Evolutionary conservation across 1,140 invertebrate species (phyloP), one percentile per base, ranked within the genome.

Genomic region (Procambarus clarkii): DNA sequence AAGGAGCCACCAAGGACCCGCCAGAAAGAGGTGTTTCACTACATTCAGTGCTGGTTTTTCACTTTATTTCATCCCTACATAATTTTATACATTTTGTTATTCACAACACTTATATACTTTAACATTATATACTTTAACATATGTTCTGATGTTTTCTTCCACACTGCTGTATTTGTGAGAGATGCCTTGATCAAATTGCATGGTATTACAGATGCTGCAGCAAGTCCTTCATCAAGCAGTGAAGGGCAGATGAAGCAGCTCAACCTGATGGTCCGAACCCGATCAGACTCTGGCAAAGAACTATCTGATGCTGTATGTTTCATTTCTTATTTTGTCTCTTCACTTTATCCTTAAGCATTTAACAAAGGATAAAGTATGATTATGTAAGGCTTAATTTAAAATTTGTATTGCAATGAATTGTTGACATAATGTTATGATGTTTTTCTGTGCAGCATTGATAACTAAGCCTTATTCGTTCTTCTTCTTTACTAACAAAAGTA

Each of bases 281-380:
- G 88, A 44, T 91, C 88, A 64, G 88, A 91, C 74, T 91, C 88
- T 48, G 88, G 88, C 18, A 91, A 91, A 69, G 88, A 91, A 24
- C 82, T 91, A 13, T 85, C 88, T 50, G 88, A 91, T 85, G 88
- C 88, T 24, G 88, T 91, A 44, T 85, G 88, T 91, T 64, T 15
- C 34, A 54, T 45, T 64, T 50, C n/a, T 80, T n/a, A 82, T 24
- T 34, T 7, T 54, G 13, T 82, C 60, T 58, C 48, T 80, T 21
- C 48, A 34, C 13, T 60, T 60, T 21, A n/a, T 82, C 48, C 18
- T 79, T 24, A 60, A 3, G 48, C n/a, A 34, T 74, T 7, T 74
- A 74, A 74, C n/a, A 74, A 34, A 7, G 69, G 69, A 74, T 21
- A 74, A 74, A 21, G 69, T 74, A 74, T 24, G n/a, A 74, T 34